phyloP scores from a whole-genome alignment of 2,888 invertebrate species.

The Camptogramma bilineatum region DNA sequence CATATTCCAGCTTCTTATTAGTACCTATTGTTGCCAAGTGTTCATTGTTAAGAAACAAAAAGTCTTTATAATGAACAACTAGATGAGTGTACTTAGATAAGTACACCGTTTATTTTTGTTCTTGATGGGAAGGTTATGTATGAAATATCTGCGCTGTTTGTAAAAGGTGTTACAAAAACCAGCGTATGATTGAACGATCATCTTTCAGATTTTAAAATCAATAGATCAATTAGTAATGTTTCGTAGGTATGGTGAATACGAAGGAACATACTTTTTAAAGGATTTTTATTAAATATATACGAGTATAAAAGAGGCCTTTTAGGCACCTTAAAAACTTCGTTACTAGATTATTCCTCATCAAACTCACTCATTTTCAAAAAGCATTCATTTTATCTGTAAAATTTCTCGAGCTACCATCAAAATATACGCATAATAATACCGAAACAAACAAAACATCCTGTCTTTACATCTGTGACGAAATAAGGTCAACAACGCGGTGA shows the following conservation, averaged over 20 bases:
- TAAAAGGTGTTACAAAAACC: not conserved
- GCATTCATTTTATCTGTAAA: too few relatives aligned
- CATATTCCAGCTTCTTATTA: not conserved
- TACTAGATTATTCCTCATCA: too few relatives aligned
- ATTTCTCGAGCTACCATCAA: not conserved
- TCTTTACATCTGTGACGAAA: slow-evolving; percentile 23
- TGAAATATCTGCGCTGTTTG: too few relatives aligned
- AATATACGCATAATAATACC: not conserved
- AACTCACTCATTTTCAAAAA: too few relatives aligned
- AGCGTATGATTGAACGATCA: too few relatives aligned
- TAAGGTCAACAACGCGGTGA: slow-evolving; percentile 30
- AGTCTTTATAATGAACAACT: not conserved
- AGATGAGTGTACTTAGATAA: not conserved
- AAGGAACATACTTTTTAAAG: too few relatives aligned
- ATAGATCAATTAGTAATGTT: too few relatives aligned
- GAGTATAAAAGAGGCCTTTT: too few relatives aligned
- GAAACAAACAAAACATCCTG: not conserved
- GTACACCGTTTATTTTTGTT: not conserved
- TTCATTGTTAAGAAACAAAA: not conserved
- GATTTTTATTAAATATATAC: too few relatives aligned
- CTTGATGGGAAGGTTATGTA: not conserved
- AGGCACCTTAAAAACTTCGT: too few relatives aligned
- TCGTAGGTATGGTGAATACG: too few relatives aligned
- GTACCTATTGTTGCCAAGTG: not conserved
- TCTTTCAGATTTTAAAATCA: too few relatives aligned